Percentiles rank a stretch among this genome's conserved stretches.
Conservation (phyloP, 1,140 invertebrate genomes). For the Drosophila watanabei region DNA sequence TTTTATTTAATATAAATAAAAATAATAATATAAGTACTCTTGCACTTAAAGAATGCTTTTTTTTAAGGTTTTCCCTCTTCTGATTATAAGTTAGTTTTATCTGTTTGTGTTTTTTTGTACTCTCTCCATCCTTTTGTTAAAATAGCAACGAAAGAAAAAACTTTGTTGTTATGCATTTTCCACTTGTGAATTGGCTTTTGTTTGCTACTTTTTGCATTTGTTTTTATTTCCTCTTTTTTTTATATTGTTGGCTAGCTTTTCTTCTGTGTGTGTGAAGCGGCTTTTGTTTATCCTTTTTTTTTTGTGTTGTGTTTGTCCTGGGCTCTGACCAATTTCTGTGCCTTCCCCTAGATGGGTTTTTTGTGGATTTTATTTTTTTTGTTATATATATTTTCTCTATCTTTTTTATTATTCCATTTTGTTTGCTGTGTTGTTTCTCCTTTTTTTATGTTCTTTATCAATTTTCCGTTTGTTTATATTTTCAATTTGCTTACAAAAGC, state of each 20-base stretch:
- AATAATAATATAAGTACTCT: neutral
- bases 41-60: slow-evolving; percentile 36
- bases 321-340: slow-evolving; percentile 57
- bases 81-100: slow-evolving; percentile 1
- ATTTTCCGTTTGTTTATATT: slow-evolving; percentile 84
- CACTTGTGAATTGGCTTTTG: slow-evolving; percentile 56
- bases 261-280: slow-evolving; percentile 35
- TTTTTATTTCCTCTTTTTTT: slow-evolving; percentile 38
- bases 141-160: slow-evolving; percentile 29
- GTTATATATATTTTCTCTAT: slow-evolving; percentile 10
- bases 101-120: slow-evolving; percentile 20
- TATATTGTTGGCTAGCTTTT: slow-evolving; percentile 41
- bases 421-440: slow-evolving; percentile 27
- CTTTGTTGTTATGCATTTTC: slow-evolving; percentile 70
- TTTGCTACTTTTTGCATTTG: slow-evolving; percentile 36
- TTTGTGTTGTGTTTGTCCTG: slow-evolving; percentile 34
- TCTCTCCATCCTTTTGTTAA: slow-evolving; percentile 47
- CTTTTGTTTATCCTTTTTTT: slow-evolving; percentile 53
- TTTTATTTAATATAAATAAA: no score
- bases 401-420: slow-evolving; percentile 42
- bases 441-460: slow-evolving; percentile 58
- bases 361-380: slow-evolving; percentile 1
- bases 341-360: slow-evolving; percentile 56
- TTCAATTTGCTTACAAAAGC: slow-evolving; percentile 84
- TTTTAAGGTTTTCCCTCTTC: slow-evolving; percentile 24